Evolutionary conservation across 1,140 invertebrate genomes (phyloP).

Genomic region (Streblospio benedicti): DNA sequence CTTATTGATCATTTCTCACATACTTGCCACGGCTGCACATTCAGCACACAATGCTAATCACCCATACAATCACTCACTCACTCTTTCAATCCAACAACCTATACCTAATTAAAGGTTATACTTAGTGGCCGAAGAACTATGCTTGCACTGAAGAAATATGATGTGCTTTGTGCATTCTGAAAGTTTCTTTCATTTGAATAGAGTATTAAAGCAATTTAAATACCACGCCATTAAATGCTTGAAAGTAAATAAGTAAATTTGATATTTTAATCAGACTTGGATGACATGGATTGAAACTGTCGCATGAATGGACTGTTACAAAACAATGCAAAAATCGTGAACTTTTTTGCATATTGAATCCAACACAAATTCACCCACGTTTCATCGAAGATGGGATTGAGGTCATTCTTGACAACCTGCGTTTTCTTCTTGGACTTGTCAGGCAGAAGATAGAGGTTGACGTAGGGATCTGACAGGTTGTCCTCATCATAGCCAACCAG

Average conservation of each 20-base stretch:
- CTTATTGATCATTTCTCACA: background rate
- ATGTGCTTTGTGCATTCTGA: no score
- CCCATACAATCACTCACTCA: no score
- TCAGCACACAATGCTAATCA: no score
- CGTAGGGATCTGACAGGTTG: slow-evolving; percentile 88
- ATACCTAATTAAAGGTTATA: no score
- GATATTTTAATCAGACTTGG: background rate
- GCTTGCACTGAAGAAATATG: no score
- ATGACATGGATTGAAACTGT: background rate
- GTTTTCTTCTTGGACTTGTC: slow-evolving; percentile 80
- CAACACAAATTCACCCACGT: slow-evolving; percentile 55
- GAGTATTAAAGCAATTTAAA: no score
- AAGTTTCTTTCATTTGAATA: no score
- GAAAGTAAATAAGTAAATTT: background rate
- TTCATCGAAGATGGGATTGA: slow-evolving; percentile 84
- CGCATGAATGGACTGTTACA: no score
- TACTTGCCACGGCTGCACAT: background rate
- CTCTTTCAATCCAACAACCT: no score
- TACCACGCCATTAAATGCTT: background rate
- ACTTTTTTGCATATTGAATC: background rate
- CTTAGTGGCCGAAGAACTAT: no score
- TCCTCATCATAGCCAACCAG: slow-evolving; percentile 75
- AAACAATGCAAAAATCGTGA: background rate
- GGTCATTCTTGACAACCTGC: slow-evolving; percentile 65
- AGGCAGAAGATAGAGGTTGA: slow-evolving; percentile 83